These are phyloP conservation scores for Lepidocyrtoides sp. DNA, from an alignment of 2,888 invertebrate species.

Conservation along the genomic window DNA sequence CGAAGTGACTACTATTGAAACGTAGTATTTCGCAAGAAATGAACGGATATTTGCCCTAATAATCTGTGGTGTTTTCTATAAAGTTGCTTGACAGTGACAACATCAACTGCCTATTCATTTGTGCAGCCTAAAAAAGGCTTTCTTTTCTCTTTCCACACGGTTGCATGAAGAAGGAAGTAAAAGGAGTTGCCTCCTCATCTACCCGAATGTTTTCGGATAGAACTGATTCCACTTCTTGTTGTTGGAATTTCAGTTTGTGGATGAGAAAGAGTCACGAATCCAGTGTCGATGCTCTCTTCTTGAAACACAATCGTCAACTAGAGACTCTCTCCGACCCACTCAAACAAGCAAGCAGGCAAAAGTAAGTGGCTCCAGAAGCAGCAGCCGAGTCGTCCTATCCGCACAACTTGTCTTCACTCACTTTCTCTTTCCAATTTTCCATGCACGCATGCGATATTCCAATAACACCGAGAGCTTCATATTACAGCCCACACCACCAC, in stretches of 20 bases:
- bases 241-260: not conserved
- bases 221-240: conserved; percentile 31
- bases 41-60: not conserved
- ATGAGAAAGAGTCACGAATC: conserved; percentile 34
- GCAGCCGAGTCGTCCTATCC: conserved; percentile 36
- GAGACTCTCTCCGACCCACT: conserved; percentile 55
- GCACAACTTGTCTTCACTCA: not conserved
- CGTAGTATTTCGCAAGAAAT: not conserved
- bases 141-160: conserved; percentile 36
- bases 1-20: too few species aligned
- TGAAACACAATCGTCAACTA: conserved; percentile 72
- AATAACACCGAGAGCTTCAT: not conserved
- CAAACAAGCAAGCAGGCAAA: conserved; percentile 50
- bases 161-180: conserved; percentile 37
- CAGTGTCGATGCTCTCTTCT: conserved; percentile 44
- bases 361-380: conserved; percentile 39
- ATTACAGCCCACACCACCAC: too few species aligned
- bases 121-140: conserved; percentile 41
- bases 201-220: conserved; percentile 70
- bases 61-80: not conserved
- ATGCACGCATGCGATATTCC: conserved; percentile 75
- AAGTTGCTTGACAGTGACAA: conserved; percentile 10
- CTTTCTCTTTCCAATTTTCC: conserved; percentile 47
- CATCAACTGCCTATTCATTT: not conserved
- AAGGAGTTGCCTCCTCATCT: conserved; percentile 73